Percentiles rank a stretch among this genome's conserved stretches.
phyloP scores from a whole-genome alignment of 1,140 invertebrate species.

The Cydia pomonella region DNA sequence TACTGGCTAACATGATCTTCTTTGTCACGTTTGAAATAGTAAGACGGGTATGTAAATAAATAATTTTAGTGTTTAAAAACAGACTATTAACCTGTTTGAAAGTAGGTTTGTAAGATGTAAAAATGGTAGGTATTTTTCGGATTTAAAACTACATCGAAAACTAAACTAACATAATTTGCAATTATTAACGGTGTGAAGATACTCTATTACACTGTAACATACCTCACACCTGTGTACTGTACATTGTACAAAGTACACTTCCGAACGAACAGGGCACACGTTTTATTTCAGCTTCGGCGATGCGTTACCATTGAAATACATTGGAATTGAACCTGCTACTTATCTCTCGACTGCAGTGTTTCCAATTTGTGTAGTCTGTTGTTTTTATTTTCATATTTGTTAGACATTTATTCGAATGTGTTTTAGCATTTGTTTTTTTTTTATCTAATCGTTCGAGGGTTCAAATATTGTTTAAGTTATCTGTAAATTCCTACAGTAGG shows the following conservation, averaged over 20 bases:
- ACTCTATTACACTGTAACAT: conserved; percentile 32
- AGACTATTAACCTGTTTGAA: too few relatives aligned
- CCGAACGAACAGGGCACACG: neutral
- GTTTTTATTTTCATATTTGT: conserved; percentile 37
- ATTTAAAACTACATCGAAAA: too few relatives aligned
- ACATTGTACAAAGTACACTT: conserved; percentile 4
- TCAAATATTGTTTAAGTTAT: too few relatives aligned
- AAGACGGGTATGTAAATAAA: too few relatives aligned
- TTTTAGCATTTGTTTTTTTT: neutral
- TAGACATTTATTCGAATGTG: neutral
- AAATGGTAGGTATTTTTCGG: too few relatives aligned
- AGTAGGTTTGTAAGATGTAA: too few relatives aligned
- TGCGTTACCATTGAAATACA: conserved; percentile 45
- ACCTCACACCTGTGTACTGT: conserved; percentile 16
- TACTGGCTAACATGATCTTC: too few relatives aligned
- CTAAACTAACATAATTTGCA: too few relatives aligned
- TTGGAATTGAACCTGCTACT: conserved; percentile 46
- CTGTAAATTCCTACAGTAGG: too few relatives aligned
- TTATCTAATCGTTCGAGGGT: neutral
- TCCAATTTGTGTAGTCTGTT: conserved; percentile 40
- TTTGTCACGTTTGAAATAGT: too few relatives aligned
- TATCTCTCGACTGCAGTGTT: conserved; percentile 51
- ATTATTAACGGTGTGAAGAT: conserved; percentile 36
- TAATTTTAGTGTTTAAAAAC: too few relatives aligned
- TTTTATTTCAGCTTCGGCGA: conserved; percentile 46